These are phyloP conservation scores for Spheniscus mendiculus DNA, from an alignment of 2,113 vertebrate species.

Conservation along the genomic window DNA sequence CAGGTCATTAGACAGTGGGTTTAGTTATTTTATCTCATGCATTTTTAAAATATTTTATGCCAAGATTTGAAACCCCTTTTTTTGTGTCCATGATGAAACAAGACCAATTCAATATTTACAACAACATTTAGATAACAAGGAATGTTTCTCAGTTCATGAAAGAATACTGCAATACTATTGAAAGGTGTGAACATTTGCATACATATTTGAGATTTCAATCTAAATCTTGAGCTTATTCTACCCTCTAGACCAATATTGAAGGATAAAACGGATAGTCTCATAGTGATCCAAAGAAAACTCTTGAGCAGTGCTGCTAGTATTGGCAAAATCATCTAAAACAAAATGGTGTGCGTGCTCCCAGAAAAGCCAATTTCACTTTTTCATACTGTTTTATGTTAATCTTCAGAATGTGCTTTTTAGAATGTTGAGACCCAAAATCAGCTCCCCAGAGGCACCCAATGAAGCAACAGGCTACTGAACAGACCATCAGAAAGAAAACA, in stretches of 20 bases:
- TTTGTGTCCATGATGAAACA: background rate
- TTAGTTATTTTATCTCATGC: slow-evolving; percentile 31
- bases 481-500: background rate
- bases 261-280: background rate
- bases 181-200: background rate
- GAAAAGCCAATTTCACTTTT: slow-evolving; percentile 3
- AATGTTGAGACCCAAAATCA: background rate
- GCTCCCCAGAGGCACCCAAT: background rate
- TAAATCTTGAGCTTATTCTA: background rate
- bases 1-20: slow-evolving; percentile 52
- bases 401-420: background rate
- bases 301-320: background rate
- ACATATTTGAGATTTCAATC: background rate
- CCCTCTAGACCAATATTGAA: background rate
- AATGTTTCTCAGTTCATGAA: slow-evolving; percentile 13
- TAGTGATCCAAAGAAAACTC: background rate
- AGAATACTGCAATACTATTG: background rate
- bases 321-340: background rate
- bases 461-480: background rate
- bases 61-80: slow-evolving; percentile 32
- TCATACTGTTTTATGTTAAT: background rate
- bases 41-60: slow-evolving; percentile 55
- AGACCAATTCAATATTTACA: slow-evolving; percentile 2
- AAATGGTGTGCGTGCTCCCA: background rate
- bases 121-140: slow-evolving; percentile 22